These are phyloP conservation scores for Mormyrus lacerda DNA, from an alignment of 2,113 vertebrate genomes.

Conservation along the genomic window DNA sequence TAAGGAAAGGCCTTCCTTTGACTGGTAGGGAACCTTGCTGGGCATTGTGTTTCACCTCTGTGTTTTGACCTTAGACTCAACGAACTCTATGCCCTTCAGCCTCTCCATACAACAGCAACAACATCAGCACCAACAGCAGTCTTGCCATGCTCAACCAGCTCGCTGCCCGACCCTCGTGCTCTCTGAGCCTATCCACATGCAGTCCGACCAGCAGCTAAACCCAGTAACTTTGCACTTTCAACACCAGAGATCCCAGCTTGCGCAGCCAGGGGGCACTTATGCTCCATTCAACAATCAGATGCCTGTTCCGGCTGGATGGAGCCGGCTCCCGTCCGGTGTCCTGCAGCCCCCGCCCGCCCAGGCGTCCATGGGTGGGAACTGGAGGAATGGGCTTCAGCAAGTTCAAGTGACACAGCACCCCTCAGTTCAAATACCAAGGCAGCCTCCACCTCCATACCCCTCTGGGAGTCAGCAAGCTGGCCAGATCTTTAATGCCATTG, in stretches of 20 bases:
- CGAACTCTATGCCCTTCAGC: neutral
- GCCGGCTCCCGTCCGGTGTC: constrained; percentile 82
- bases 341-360: constrained; percentile 79
- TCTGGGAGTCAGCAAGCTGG: constrained; percentile 95
- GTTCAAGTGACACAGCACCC: constrained; percentile 77
- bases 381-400: constrained; percentile 86
- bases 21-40: neutral
- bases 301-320: constrained; percentile 75
- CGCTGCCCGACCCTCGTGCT: neutral
- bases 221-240: neutral
- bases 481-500: constrained; percentile 64
- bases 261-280: neutral
- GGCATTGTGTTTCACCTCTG: neutral
- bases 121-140: neutral
- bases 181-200: neutral
- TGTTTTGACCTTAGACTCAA: neutral
- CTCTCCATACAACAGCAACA: neutral
- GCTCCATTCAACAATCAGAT: neutral
- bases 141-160: neutral
- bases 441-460: constrained; percentile 94
- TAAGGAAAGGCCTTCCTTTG: neutral
- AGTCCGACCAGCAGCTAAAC: neutral
- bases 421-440: constrained; percentile 87
- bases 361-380: constrained; percentile 67
- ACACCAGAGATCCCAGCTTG: neutral